Evolutionary conservation across 1,140 invertebrate genomes (phyloP).

Genomic region (Paraescarpia echinospica): DNA sequence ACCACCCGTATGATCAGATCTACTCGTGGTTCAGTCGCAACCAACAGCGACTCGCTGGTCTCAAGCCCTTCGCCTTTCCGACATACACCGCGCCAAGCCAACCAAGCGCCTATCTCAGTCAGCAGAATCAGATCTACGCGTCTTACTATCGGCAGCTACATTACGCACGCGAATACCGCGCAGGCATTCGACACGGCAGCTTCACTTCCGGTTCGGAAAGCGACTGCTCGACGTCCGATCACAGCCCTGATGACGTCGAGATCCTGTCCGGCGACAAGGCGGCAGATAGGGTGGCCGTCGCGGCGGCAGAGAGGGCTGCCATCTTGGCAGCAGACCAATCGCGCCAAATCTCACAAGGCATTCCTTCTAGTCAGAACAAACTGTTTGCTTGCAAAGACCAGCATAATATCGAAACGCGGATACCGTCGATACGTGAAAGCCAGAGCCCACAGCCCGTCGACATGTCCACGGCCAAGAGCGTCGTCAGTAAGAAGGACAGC

Average conservation of each 20-base stretch:
- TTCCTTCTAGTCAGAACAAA: not conserved
- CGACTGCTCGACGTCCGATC: not conserved
- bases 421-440: not conserved
- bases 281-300: not conserved
- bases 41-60: not conserved
- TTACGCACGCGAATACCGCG: not conserved
- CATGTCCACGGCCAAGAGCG: not conserved
- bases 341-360: not conserved
- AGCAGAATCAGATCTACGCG: not conserved
- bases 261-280: not conserved
- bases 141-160: not conserved
- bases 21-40: not conserved
- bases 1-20: conserved; percentile 12
- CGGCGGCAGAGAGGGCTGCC: too few species aligned
- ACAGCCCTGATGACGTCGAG: not conserved
- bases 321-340: too few species aligned
- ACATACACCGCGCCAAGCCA: not conserved
- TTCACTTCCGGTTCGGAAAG: not conserved
- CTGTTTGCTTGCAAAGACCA: not conserved
- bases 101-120: not conserved
- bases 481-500: not conserved
- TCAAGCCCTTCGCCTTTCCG: not conserved
- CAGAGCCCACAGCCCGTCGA: not conserved
- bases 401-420: not conserved
- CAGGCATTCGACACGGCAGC: not conserved